Evolutionary conservation across 2,797 vertebrate species (phyloP), one percentile per base, ranked within the genome.

Genomic region (Iguana delicatissima): DNA sequence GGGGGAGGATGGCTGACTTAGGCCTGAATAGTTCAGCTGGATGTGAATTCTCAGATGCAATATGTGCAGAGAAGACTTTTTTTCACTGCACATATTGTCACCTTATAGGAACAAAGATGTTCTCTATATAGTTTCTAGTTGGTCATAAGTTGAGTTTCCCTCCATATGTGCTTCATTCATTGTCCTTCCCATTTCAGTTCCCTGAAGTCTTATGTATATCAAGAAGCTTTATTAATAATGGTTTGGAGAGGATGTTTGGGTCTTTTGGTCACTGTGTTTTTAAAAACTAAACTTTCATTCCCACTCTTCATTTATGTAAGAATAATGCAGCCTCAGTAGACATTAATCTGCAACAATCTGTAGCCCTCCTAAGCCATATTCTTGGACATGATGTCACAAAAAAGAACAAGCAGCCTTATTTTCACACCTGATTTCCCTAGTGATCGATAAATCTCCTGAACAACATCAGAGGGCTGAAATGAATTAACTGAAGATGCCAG

Each of bases 401-500:
- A 1, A 76, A 87, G 16, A 1, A 55, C 59, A 0, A 1, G 2
- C 24, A 29, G 80, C 32, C 42, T 86, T n/a, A 73, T 90, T 91
- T 55, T 74, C 91, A 50, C 67, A 89, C 81, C 81, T 88, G 72
- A 91, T 10, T 88, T 38, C 73, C 46, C 55, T 73, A 24, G 6
- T 86, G 69, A 86, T 90, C 35, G 32, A 91, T 92, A 42, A 67
- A 26, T 69, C 59, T 89, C 85, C 76, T 85, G 79, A 88, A 89
- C 79, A 95, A 88, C 32, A 85, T 18, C 74, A 89, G 38, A 55
- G 12, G 88, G 52, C 38, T 64, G 0, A 6, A 89, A 91, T 62
- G 79, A 90, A 46, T 62, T 79, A 87, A 88, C 3, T 89, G 90
- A 93, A 84, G 85, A 86, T 42, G 89, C 90, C 86, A 89, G 87